Base-by-base conservation (phyloP, 2,797 vertebrate species). In the Australoheros facetus region DNA sequence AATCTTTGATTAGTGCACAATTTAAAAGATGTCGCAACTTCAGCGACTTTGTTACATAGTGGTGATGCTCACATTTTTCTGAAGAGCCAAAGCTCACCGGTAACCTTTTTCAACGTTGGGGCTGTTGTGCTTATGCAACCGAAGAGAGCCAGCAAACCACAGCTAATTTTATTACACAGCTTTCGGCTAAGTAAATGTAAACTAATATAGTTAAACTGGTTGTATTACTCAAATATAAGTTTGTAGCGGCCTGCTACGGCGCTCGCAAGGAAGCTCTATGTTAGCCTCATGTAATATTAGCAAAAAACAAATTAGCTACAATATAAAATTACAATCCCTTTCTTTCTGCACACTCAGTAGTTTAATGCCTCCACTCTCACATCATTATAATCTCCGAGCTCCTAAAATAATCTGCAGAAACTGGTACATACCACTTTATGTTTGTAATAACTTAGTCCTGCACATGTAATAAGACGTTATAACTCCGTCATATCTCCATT, bases 391-490 rank as follows among this genome's bases (percentile, higher is more conserved):
- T 62, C 23, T 37, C 37, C 2, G 17, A 56, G 42, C 45, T 62
- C 57, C 51, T 37, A 4, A 76, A 51, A 78, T 28, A 71, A 45
- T 58, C 74, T 19, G 56, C 73, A 84, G 30, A 84, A 85, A 89
- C 56, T 48, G 60, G 86, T 92, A 94, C 95, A 83, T 94, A 96
- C 95, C 95, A 92, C 91, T 91, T 78, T 79, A 85, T 80, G 84
- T 87, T 89, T 85, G 92, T 94, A 89, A 94, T 94, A 94, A 94
- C 92, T 89, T 84, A 87, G 81, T 81, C 82, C 81, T 85, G 83
- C 79, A 93, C 89, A 87, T 95, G 92, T 92, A 93, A 93, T 92
- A 93, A 78, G 78, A 87, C 54, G 94, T 94, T 95, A 95, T 93
- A 92, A 94, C 94, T 92, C 91, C 39, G 94, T 95, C 89, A 92